phyloP scores from a whole-genome alignment of 2,113 vertebrate genomes.

The crab-eating macaque (Macaca fascicularis) region T2T-MFA8v1.1 NC_088377.1:162193001-162193500 shows the following conservation, averaged over 20 bases:
- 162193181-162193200: background rate
- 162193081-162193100: slow-evolving; percentile 57
- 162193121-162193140: slow-evolving; percentile 44
- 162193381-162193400: background rate
- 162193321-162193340: background rate
- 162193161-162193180: no score
- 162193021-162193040: no score
- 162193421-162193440: background rate
- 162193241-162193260: slow-evolving; percentile 74
- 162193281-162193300: slow-evolving; percentile 29
- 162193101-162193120: slow-evolving; percentile 58
- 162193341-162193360: background rate
- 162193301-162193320: slow-evolving; percentile 51
- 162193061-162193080: slow-evolving; percentile 64
- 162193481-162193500: no score
- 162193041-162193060: slow-evolving; percentile 50
- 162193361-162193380: background rate
- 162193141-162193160: no score
- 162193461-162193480: no score
- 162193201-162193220: slow-evolving; percentile 74
- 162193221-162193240: slow-evolving; percentile 54
- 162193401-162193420: background rate
- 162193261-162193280: slow-evolving; percentile 37
- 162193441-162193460: no score
- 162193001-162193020: no score